Conservation (phyloP, 2,113 vertebrate genomes). For the Planiliza haematocheilus region DNA sequence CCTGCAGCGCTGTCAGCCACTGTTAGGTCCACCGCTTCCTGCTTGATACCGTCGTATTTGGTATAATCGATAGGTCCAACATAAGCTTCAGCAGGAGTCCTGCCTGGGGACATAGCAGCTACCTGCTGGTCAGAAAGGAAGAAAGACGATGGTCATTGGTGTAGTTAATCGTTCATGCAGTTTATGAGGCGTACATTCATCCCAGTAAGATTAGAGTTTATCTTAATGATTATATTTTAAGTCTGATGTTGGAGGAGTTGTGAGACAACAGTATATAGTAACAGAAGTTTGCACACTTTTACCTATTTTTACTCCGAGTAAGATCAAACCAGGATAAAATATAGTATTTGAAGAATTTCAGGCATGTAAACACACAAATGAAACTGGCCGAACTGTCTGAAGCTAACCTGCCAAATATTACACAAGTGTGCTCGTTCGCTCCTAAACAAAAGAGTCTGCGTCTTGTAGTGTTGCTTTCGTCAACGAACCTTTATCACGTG, state of each 20-base stretch:
- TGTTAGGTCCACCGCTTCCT: slow-evolving; percentile 55
- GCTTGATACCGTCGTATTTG: slow-evolving; percentile 54
- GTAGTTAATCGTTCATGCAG: too few species aligned
- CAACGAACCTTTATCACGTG: too few species aligned
- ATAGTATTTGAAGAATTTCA: background rate
- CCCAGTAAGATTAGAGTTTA: too few species aligned
- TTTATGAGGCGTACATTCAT: too few species aligned
- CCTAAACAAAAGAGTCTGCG: too few species aligned
- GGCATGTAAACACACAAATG: slow-evolving; percentile 1
- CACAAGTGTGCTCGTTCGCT: background rate
- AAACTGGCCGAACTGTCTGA: background rate
- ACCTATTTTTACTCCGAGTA: background rate
- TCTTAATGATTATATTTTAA: too few species aligned
- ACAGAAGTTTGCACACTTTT: too few species aligned
- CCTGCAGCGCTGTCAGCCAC: slow-evolving; percentile 84
- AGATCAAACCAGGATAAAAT: background rate
- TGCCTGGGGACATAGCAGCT: slow-evolving; percentile 32
- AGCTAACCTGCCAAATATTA: background rate
- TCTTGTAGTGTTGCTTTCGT: too few species aligned
- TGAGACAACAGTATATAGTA: too few species aligned
- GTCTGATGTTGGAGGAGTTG: too few species aligned
- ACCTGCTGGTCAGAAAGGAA: slow-evolving; percentile 30
- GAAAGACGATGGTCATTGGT: too few species aligned
- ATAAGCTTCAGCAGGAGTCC: background rate
- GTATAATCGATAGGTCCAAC: slow-evolving; percentile 26